phyloP scores from a whole-genome alignment of 1,140 invertebrate genomes.

The Lamellibrachia luymesi region DNA sequence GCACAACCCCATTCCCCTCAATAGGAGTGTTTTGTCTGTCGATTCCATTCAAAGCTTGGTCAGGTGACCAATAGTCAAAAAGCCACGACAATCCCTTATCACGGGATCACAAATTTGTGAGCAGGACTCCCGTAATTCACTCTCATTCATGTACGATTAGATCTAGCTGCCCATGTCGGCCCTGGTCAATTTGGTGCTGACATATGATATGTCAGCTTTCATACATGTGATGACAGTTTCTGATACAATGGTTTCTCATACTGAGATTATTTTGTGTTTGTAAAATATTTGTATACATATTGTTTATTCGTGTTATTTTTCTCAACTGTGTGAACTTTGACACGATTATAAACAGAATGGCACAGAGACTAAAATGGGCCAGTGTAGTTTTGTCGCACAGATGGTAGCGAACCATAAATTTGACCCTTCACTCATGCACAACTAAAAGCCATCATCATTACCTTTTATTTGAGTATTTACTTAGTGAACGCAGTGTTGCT shows the following conservation, averaged over 20 bases:
- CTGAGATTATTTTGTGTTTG: not conserved
- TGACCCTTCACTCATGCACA: not conserved
- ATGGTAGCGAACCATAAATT: not conserved
- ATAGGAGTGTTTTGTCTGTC: not conserved
- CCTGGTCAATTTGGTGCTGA: not conserved
- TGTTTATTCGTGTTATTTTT: not conserved
- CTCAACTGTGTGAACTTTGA: not conserved
- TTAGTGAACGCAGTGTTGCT: not conserved
- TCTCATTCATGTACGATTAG: not conserved
- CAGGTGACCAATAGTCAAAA: not conserved
- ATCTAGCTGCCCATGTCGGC: not conserved
- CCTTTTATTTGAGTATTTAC: not conserved
- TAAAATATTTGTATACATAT: not conserved
- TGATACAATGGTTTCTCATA: not conserved
- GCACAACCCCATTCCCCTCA: not conserved
- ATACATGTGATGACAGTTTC: not conserved
- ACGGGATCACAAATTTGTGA: not conserved
- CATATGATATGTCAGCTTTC: not conserved
- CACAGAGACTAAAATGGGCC: too few relatives aligned
- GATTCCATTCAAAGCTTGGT: not conserved
- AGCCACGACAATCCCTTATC: not conserved
- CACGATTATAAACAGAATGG: not conserved
- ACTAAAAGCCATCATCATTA: not conserved
- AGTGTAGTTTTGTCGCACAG: not conserved
- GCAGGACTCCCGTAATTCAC: not conserved